Conservation (phyloP, 2,888 invertebrate species). For the Phymatocera aterrima region DNA sequence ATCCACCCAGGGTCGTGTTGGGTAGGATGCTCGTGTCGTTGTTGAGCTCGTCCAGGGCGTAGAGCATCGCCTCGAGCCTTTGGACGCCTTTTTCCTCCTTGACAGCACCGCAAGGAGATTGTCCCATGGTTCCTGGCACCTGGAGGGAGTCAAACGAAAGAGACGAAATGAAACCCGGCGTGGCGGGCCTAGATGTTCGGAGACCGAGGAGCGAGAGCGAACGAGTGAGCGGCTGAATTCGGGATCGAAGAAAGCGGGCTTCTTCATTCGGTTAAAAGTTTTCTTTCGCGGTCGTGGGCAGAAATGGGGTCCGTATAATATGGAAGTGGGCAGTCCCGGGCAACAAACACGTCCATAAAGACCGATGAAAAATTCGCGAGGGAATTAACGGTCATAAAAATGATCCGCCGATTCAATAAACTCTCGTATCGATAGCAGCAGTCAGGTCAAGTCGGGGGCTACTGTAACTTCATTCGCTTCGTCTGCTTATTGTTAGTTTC, state of each 20-base stretch:
- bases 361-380: background rate
- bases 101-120: slow-evolving; percentile 77
- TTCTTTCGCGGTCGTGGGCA: background rate
- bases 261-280: background rate
- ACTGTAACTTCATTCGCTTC: no score
- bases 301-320: background rate
- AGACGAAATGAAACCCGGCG: background rate
- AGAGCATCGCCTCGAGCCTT: slow-evolving; percentile 83
- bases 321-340: no score
- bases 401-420: background rate
- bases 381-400: background rate
- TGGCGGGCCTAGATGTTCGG: background rate
- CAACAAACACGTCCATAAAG: slow-evolving; percentile 27
- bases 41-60: slow-evolving; percentile 82
- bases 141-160: slow-evolving; percentile 45
- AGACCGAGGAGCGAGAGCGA: background rate
- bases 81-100: slow-evolving; percentile 84
- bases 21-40: slow-evolving; percentile 77
- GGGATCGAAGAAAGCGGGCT: background rate
- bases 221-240: background rate
- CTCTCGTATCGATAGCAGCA: background rate
- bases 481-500: no score
- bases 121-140: slow-evolving; percentile 70
- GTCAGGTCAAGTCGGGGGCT: no score
- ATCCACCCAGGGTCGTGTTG: slow-evolving; percentile 77